These are phyloP conservation scores for Agriotes lineatus DNA, from an alignment of 2,888 invertebrate species.

Conservation along the genomic window DNA sequence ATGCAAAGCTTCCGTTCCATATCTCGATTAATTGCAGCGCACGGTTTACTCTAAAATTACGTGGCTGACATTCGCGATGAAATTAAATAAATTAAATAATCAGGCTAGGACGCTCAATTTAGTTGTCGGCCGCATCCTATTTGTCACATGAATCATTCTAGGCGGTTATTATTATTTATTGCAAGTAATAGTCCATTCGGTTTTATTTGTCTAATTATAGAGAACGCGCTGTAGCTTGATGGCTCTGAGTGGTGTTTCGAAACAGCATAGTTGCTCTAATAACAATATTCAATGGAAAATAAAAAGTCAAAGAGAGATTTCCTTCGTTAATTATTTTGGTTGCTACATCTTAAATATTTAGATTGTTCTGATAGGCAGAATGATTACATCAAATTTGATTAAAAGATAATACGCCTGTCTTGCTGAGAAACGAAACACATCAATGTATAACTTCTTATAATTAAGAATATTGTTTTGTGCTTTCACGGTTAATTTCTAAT, in stretches of 20 bases:
- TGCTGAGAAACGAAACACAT: too few species aligned
- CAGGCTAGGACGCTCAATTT: background rate
- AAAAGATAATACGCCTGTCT: too few species aligned
- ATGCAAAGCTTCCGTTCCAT: constrained; percentile 9
- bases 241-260: background rate
- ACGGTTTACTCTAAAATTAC: background rate
- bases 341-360: too few species aligned
- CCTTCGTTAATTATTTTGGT: too few species aligned
- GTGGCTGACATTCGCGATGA: background rate
- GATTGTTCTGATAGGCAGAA: too few species aligned
- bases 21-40: background rate
- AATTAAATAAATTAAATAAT: constrained; percentile 1
- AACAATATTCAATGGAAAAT: too few species aligned
- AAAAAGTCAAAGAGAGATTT: too few species aligned
- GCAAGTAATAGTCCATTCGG: background rate
- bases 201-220: background rate
- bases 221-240: background rate
- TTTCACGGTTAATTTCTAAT: too few species aligned
- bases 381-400: too few species aligned
- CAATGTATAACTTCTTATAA: too few species aligned
- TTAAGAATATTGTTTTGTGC: too few species aligned
- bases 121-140: constrained; percentile 1
- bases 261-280: background rate
- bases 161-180: background rate
- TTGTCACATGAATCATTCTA: background rate